Evolutionary conservation across 2,888 invertebrate species (phyloP).

Genomic region (Rhingia campestris): DNA sequence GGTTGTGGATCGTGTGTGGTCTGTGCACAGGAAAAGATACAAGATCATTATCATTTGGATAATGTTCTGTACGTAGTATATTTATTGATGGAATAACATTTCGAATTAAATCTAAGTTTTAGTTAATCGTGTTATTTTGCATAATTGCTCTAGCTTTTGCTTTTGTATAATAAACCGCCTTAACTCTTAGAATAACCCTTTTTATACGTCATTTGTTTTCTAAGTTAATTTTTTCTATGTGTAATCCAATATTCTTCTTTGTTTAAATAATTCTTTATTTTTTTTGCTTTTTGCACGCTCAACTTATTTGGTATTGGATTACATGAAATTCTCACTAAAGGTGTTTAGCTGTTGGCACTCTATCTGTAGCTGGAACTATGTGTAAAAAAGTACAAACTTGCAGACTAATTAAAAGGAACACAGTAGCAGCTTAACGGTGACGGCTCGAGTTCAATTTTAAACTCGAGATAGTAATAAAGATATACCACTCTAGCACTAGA

Average conservation of each 20-base stretch:
- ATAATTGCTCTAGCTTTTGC: neutral
- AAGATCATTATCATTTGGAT: conserved; percentile 56
- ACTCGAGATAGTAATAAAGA: conserved; percentile 38
- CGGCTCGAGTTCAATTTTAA: conserved; percentile 10
- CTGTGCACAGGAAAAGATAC: conserved; percentile 34
- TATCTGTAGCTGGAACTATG: neutral
- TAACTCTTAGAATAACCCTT: no score
- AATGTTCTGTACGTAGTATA: neutral
- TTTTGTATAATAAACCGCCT: no score
- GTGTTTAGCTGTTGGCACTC: conserved; percentile 22
- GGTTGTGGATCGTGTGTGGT: conserved; percentile 58
- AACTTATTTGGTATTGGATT: conserved; percentile 40
- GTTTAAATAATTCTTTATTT: conserved; percentile 25
- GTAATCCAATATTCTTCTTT: conserved; percentile 60
- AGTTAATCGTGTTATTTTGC: neutral
- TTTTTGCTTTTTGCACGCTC: conserved; percentile 30
- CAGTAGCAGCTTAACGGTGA: conserved; percentile 40
- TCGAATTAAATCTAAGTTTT: no score
- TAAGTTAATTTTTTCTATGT: conserved; percentile 11
- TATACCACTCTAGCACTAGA: neutral
- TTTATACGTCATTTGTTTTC: conserved; percentile 3
- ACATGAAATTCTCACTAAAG: conserved; percentile 59
- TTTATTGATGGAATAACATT: conserved; percentile 15
- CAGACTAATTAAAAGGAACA: conserved; percentile 32
- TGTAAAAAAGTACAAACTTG: conserved; percentile 1